Evolutionary conservation across 2,797 vertebrate species (phyloP), one percentile per base, ranked within the genome.

Genomic region (Anguilla megastoma): DNA sequence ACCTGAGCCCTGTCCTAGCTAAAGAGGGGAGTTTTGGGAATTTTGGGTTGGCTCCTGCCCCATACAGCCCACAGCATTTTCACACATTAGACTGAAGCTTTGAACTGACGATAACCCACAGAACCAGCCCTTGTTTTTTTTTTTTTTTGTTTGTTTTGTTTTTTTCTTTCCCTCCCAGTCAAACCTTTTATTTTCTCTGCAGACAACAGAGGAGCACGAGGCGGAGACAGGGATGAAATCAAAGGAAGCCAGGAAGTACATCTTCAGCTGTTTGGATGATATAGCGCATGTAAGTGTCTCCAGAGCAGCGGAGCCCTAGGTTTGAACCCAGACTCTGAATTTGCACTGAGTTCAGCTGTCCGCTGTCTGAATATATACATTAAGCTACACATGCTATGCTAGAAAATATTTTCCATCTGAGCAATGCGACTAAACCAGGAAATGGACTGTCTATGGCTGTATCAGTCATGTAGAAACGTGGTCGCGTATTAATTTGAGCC

Each of bases 231-330:
- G 98, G 91, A 99, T 99, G 97, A 99, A 99, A 93, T 99, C 99
- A 94, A 99, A 99, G 95, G 99, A 99, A 96, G 98, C 99, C 90
- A 96, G 99, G 92, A 99, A 99, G 96, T 99, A 99, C 95, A 99
- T 99, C 96, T 99, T 99, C 96, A 98, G 96, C 97, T 98, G 97
- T 97, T 97, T 99, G 97, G 98, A 99, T 95, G 99, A 99, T 94
- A 97, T 99, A 95, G 97, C 95, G 97, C 98, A 99, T 6, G 99
- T 99, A 96, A 93, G 98, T 98, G 89, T 52, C 85, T 36, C 41
- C 18, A 24, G 3, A 87, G 69, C 41, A 76, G 74, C 50, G 1
- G 52, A 33, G 27, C 9, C 36, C 41, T 30, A 16, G n/a, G 54
- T 27, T 8, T 63, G 1, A n/a, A 6, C 2, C 54, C 86, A 10